phyloP scores from a whole-genome alignment of 2,113 vertebrate species.

The Melanostigma gelatinosum region DNA sequence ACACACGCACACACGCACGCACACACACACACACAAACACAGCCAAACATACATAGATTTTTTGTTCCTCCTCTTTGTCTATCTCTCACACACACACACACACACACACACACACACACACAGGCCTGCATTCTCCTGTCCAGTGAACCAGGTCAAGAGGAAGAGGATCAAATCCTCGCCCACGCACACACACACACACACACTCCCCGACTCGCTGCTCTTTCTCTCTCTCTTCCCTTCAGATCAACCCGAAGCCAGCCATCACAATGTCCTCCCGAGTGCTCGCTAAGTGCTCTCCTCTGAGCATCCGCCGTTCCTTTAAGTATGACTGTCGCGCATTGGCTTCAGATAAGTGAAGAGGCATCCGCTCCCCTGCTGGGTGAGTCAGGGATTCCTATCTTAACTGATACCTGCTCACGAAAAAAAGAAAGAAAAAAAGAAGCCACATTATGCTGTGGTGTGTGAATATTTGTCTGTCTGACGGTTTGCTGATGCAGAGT shows the following conservation, averaged over 20 bases:
- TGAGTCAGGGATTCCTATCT: constrained; percentile 56
- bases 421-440: constrained; percentile 7
- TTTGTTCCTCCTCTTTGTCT: constrained; percentile 23
- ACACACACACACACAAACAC: constrained; percentile 3
- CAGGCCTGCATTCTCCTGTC: constrained; percentile 39
- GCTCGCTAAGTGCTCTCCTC: constrained; percentile 59
- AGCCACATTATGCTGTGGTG: constrained; percentile 29
- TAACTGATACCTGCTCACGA: constrained; percentile 59
- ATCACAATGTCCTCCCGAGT: constrained; percentile 49
- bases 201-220: constrained; percentile 31
- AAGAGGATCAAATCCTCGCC: constrained; percentile 35
- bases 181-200: constrained; percentile 21
- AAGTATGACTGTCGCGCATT: constrained; percentile 44
- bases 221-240: constrained; percentile 28
- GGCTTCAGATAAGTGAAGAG: constrained; percentile 59
- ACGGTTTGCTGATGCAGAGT: constrained; percentile 55
- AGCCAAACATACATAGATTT: constrained; percentile 14
- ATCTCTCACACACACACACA: not conserved
- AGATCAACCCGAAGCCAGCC: constrained; percentile 48
- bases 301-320: constrained; percentile 53
- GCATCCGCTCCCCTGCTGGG: constrained; percentile 56
- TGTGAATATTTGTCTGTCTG: constrained; percentile 50
- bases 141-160: constrained; percentile 53
- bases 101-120: constrained; percentile 3
- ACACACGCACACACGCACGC: constrained; percentile 5